These are phyloP conservation scores for Sturnira hondurensis DNA, from an alignment of 2,113 vertebrate genomes.

Conservation along the genomic window DNA sequence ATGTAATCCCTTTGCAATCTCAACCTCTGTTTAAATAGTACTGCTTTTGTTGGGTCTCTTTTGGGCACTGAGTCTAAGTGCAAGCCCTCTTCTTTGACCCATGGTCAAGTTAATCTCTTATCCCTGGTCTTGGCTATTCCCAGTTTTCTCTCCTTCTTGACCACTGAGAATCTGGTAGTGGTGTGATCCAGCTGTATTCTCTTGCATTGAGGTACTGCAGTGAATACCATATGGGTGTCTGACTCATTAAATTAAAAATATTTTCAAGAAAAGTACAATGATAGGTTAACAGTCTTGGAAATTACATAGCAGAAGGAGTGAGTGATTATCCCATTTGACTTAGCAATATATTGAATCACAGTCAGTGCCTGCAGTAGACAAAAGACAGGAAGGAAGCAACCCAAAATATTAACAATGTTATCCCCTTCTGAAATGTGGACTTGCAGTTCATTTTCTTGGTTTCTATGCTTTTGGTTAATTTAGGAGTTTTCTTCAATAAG, in stretches of 20 bases:
- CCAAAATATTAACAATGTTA: not conserved
- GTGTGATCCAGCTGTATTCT: too few species aligned
- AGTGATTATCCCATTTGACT: slow-evolving; percentile 22
- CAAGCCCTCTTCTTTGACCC: not conserved
- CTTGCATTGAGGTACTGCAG: not conserved
- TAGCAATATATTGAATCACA: slow-evolving; percentile 9
- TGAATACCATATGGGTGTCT: not conserved
- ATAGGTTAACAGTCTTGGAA: slow-evolving; percentile 30
- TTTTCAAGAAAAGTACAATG: not conserved
- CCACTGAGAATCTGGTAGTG: not conserved
- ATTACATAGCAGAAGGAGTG: slow-evolving; percentile 2
- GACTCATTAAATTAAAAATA: not conserved
- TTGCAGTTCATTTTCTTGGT: not conserved
- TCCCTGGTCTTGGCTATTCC: not conserved
- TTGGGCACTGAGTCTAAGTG: not conserved
- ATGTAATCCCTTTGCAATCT: not conserved
- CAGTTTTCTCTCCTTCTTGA: not conserved
- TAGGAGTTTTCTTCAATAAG: not conserved
- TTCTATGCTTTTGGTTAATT: slow-evolving; percentile 12
- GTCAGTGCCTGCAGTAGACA: not conserved
- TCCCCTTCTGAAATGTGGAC: not conserved
- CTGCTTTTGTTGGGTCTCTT: not conserved
- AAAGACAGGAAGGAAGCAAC: slow-evolving; percentile 42
- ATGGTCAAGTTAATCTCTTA: not conserved
- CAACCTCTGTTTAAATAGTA: not conserved